These are phyloP conservation scores for Leptinotarsa lineolata DNA, from an alignment of 1,140 invertebrate species.

Conservation along the genomic window DNA sequence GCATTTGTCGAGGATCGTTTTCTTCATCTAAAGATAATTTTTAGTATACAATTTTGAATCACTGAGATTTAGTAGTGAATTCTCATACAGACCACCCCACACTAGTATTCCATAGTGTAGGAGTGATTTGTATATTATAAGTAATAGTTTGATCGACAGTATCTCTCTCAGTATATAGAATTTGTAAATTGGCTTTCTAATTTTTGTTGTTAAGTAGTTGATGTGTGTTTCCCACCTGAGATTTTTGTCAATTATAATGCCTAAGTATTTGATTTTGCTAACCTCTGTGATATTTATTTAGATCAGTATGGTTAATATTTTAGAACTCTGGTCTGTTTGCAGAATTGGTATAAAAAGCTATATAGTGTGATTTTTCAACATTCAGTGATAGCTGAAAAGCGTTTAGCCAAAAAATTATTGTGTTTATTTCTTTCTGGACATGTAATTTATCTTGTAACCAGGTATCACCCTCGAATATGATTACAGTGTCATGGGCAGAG, in stretches of 20 bases:
- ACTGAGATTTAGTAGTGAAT: conserved; percentile 12
- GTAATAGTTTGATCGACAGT: no score
- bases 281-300: conserved; percentile 2
- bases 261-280: no score
- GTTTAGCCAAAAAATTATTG: conserved; percentile 1
- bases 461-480: no score
- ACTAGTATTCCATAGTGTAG: no score
- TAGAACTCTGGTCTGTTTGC: neutral
- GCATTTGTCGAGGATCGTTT: no score
- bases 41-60: conserved; percentile 13
- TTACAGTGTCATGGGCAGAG: conserved; percentile 23
- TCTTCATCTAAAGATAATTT: conserved; percentile 15
- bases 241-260: no score
- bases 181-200: neutral
- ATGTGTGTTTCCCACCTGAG: no score
- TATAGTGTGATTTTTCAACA: conserved; percentile 18
- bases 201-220: neutral
- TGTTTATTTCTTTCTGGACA: neutral
- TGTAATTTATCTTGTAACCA: no score
- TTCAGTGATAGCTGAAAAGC: conserved; percentile 21
- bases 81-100: no score
- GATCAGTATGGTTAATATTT: neutral
- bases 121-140: no score
- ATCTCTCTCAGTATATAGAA: no score
- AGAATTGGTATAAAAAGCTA: conserved; percentile 20